phyloP scores from a whole-genome alignment of 1,140 invertebrate species.

The Ceratina japonica region DNA sequence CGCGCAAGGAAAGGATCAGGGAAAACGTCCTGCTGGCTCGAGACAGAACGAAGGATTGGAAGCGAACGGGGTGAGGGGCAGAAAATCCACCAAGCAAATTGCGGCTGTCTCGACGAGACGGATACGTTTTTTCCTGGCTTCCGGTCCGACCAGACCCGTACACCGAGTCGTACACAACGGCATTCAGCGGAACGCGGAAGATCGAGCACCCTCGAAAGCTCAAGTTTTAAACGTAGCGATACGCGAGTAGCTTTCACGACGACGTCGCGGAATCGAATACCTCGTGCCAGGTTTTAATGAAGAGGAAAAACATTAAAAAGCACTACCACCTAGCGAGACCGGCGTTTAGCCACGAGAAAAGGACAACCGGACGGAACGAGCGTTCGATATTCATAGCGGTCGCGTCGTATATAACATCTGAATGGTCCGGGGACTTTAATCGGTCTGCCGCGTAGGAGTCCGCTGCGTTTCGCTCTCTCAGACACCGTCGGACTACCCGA shows the following conservation, averaged over 20 bases:
- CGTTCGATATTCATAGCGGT: conserved; percentile 44
- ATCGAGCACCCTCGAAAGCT: conserved; percentile 13
- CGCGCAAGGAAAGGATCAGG: conserved; percentile 53
- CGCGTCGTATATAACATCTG: conserved; percentile 4
- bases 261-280: neutral
- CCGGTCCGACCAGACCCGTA: neutral
- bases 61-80: neutral
- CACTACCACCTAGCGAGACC: too few species aligned
- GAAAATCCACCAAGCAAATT: neutral
- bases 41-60: conserved; percentile 20
- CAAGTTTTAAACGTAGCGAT: neutral
- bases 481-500: neutral
- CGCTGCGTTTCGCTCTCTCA: neutral
- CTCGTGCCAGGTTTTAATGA: neutral
- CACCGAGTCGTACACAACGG: neutral
- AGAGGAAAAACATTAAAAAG: conserved; percentile 11
- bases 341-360: conserved; percentile 1
- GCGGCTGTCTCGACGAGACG: conserved; percentile 1
- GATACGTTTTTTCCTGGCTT: conserved; percentile 1
- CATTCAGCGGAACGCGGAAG: conserved; percentile 2
- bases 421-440: conserved; percentile 26
- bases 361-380: conserved; percentile 17
- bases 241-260: neutral
- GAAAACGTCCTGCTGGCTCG: conserved; percentile 32
- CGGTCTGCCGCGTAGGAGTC: neutral